Evolutionary conservation across 2,113 vertebrate species (phyloP), one percentile per base, ranked within the genome.

Genomic region (Leiothrix lutea): DNA sequence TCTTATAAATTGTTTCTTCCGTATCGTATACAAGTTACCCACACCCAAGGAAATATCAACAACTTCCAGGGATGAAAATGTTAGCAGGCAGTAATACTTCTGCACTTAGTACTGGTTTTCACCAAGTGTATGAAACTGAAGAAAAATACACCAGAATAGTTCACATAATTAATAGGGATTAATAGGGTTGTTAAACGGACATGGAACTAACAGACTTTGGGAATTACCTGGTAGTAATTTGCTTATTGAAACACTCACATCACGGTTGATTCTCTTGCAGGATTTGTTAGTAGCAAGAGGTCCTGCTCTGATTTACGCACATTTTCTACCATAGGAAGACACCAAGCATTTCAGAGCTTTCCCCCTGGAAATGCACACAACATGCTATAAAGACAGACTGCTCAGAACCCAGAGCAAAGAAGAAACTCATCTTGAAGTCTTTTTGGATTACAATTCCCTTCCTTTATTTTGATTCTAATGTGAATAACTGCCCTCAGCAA

Each of bases 21-120:
- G 9, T 12, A 31, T 26, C 0, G 0, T 26, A 50, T 18, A 28
- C 21, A 62, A 71, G 33, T 22, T 64, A 86, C 18, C 15, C 12
- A 73, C 20, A 53, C 3, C 10, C 14, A 16, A 72, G 62, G 26
- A 75, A 66, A 33, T 18, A 80, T 2, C 51, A 81, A 13, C 16
- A 48, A 8, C 28, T 61, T 60, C n/a, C 72, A 86, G 31, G 25
- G 15, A 51, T 9, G 7, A 57, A 85, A 72, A 69, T 1, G 5
- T 29, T 57, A 61, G 31, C 54, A 69, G 22, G n/a, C 3, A 80
- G 23, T 10, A 75, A 70, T 21, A 61, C 23, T 44, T 50, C 51
- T 12, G 47, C 70, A 78, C 5, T 48, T 51, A 57, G 18, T 70
- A 48, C 24, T 23, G 9, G 8, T 84, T 79, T 75, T 57, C 28